phyloP scores from a whole-genome alignment of 2,113 vertebrate species.

The Poeciliopsis retropinna region DNA sequence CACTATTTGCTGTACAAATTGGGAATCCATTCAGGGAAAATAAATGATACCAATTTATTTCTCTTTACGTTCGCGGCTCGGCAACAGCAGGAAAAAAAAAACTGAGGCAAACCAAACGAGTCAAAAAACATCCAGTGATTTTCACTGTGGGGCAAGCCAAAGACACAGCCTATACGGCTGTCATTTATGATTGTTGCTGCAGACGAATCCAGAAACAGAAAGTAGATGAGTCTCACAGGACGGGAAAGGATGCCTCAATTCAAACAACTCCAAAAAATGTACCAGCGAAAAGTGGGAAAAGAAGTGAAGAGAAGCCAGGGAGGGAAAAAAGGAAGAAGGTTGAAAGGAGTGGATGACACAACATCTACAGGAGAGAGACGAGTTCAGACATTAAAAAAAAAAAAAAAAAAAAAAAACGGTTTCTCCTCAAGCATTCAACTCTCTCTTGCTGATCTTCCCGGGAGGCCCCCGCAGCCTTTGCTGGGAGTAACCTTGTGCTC shows the following conservation, averaged over 20 bases:
- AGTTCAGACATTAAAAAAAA: background rate
- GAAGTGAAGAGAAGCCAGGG: background rate
- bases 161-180: background rate
- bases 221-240: background rate
- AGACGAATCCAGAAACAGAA: background rate
- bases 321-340: too few relatives aligned
- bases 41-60: background rate
- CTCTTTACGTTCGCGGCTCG: background rate
- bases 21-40: background rate
- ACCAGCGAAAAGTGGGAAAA: background rate
- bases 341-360: background rate
- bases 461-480: slow-evolving; percentile 25
- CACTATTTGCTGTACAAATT: background rate
- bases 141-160: background rate
- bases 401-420: background rate
- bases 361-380: background rate
- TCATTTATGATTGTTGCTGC: background rate
- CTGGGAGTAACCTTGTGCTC: slow-evolving; percentile 46
- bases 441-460: slow-evolving; percentile 18
- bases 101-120: background rate
- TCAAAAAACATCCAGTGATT: too few relatives aligned
- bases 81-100: background rate
- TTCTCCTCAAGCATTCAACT: slow-evolving; percentile 21
- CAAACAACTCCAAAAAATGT: background rate
- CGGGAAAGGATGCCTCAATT: background rate